Conservation (phyloP, 2,113 vertebrate genomes). For the Zosterops lateralis region DNA sequence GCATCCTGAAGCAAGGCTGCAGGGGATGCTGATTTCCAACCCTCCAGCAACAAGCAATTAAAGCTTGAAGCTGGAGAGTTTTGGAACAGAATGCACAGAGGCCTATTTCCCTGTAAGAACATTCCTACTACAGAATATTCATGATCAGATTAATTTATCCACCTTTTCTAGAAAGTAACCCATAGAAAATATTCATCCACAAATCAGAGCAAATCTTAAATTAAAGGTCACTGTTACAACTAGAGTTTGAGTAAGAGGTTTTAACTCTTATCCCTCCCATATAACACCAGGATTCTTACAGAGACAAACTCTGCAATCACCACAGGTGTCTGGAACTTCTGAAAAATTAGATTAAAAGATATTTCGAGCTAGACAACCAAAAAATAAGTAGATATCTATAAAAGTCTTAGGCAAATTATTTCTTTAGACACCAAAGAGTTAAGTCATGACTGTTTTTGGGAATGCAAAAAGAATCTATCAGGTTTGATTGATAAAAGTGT, state of each 20-base stretch:
- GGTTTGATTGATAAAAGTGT: conserved; percentile 78
- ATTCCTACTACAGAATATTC: background rate
- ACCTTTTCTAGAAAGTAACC: background rate
- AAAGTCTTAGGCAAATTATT: background rate
- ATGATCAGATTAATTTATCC: background rate
- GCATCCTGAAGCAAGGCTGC: background rate
- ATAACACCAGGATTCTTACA: background rate
- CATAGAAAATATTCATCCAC: background rate
- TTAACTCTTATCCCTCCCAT: background rate
- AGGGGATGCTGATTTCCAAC: background rate
- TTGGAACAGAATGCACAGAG: background rate
- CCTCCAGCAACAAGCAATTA: background rate
- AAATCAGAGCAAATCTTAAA: background rate
- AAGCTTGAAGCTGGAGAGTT: background rate
- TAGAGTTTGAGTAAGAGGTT: background rate
- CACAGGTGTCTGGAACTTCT: background rate
- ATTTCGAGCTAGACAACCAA: background rate
- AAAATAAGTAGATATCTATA: background rate
- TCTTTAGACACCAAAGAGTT: conserved; percentile 62
- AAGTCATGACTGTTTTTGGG: conserved; percentile 62
- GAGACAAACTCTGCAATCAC: background rate
- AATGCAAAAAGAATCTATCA: conserved; percentile 67
- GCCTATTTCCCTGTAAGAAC: background rate
- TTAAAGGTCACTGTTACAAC: background rate
- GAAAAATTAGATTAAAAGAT: background rate